Evolutionary conservation across 1,140 invertebrate species (phyloP).

Genomic region (Aphelenchoides avenae): DNA sequence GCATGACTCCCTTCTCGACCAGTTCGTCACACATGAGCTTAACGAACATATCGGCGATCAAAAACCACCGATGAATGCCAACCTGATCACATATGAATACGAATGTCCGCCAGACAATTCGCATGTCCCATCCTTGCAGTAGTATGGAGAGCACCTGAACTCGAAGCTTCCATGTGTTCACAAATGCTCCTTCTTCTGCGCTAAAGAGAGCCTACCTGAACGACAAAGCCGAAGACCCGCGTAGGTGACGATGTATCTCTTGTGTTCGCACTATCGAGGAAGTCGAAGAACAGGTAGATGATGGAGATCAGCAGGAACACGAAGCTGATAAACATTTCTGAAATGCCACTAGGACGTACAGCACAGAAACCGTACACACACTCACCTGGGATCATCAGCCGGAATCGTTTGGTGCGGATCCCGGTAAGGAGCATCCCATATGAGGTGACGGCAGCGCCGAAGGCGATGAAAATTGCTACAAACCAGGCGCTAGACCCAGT

Average conservation of each 20-base stretch:
- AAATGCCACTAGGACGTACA: too few relatives aligned
- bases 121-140: background rate
- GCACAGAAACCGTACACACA: too few relatives aligned
- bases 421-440: constrained; percentile 1
- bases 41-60: too few relatives aligned
- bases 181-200: background rate
- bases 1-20: constrained; percentile 1
- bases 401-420: constrained; percentile 2
- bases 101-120: constrained; percentile 6
- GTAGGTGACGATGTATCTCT: background rate
- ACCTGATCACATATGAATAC: constrained; percentile 5
- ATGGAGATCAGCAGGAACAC: constrained; percentile 3
- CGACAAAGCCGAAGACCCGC: constrained; percentile 1
- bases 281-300: constrained; percentile 1
- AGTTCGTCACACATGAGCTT: constrained; percentile 8
- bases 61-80: too few relatives aligned
- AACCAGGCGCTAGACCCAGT: background rate
- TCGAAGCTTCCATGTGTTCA: background rate
- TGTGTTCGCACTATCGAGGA: constrained; percentile 11
- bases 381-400: background rate
- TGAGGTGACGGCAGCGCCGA: background rate
- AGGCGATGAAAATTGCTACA: background rate
- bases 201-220: constrained; percentile 7
- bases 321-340: constrained; percentile 7
- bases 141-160: background rate